A percentile compares a stretch with the other conserved stretches of the same genome.
Evolutionary conservation across 1,140 invertebrate species (phyloP).

Genomic region (Drosophila azteca): DNA sequence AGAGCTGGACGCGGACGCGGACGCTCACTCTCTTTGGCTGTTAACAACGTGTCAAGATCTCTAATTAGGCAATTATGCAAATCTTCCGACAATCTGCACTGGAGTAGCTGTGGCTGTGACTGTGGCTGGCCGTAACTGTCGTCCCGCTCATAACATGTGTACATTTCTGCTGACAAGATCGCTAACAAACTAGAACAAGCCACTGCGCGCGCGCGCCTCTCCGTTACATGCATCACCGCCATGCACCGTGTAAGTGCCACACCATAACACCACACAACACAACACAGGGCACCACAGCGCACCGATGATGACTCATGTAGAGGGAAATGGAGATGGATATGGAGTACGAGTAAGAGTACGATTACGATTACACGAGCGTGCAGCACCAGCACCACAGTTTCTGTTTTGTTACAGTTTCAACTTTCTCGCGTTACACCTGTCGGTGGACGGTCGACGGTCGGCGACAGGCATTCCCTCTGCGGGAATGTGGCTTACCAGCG

Average conservation of each 20-base stretch:
- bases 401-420: conserved; percentile 41
- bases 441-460: background rate
- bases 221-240: background rate
- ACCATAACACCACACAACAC: conserved; percentile 5
- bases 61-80: conserved; percentile 37
- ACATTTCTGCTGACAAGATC: conserved; percentile 12
- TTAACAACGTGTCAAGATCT: conserved; percentile 34
- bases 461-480: background rate
- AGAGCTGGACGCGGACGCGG: background rate
- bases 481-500: conserved; percentile 33
- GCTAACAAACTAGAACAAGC: conserved; percentile 15
- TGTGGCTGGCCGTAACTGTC: background rate
- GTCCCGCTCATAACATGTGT: conserved; percentile 5
- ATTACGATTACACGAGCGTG: too few relatives aligned
- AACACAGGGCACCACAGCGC: too few relatives aligned
- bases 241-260: conserved; percentile 29
- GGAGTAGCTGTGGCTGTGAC: too few relatives aligned
- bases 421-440: conserved; percentile 46
- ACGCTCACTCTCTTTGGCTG: conserved; percentile 2
- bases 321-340: too few relatives aligned
- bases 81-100: conserved; percentile 5
- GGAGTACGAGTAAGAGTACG: too few relatives aligned
- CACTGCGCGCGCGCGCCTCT: conserved; percentile 1
- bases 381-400: background rate
- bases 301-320: conserved; percentile 20